Evolutionary conservation across 1,140 invertebrate species (phyloP).

Genomic region (Heliconius eleuchia): DNA sequence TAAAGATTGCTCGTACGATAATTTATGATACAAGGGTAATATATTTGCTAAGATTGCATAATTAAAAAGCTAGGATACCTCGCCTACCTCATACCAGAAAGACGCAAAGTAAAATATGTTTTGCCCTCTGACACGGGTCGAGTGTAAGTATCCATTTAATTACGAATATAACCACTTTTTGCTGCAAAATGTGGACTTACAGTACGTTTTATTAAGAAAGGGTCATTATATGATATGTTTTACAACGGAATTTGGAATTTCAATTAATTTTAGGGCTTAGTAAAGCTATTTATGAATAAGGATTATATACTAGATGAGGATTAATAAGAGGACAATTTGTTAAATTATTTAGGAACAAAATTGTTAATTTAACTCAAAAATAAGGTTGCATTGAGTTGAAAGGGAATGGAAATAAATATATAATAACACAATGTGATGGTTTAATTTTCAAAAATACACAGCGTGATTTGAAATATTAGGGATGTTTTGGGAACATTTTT

Average conservation of each 20-base stretch:
- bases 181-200: constrained; percentile 25
- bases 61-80: constrained; percentile 9
- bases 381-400: background rate
- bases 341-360: background rate
- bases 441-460: no score
- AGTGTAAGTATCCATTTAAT: constrained; percentile 26
- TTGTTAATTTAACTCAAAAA: background rate
- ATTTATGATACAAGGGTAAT: constrained; percentile 7
- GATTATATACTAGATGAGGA: background rate
- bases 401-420: background rate
- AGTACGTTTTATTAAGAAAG: constrained; percentile 14
- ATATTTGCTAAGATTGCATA: constrained; percentile 2
- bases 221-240: constrained; percentile 16
- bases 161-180: constrained; percentile 28
- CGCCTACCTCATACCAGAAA: constrained; percentile 5
- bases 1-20: background rate
- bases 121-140: constrained; percentile 29
- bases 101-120: constrained; percentile 15
- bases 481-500: no score
- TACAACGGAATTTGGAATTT: constrained; percentile 5
- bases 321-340: background rate
- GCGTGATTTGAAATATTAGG: no score
- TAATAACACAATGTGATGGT: background rate
- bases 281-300: background rate
- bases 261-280: constrained; percentile 9